phyloP scores from a whole-genome alignment of 2,797 vertebrate species.

The Tadarida brasiliensis region DNA sequence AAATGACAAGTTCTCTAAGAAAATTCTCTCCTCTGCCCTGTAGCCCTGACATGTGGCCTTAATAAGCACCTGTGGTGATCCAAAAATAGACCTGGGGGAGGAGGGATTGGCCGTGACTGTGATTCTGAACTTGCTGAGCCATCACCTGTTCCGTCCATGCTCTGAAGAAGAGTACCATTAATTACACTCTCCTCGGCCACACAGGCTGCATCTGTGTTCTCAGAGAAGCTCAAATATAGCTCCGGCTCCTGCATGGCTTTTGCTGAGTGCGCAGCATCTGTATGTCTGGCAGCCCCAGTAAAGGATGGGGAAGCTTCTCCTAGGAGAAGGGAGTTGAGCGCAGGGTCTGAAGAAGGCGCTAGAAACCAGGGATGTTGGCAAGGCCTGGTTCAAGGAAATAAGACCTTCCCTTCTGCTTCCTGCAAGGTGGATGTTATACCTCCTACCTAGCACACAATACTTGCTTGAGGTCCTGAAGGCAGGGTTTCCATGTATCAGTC shows the following conservation, averaged over 20 bases:
- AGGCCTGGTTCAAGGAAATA: neutral
- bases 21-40: conserved; percentile 76
- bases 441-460: neutral
- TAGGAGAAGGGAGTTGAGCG: neutral
- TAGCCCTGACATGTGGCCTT: conserved; percentile 80
- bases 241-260: conserved; percentile 50
- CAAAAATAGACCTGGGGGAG: conserved; percentile 86
- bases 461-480: neutral
- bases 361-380: neutral
- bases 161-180: conserved; percentile 82
- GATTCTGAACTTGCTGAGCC: conserved; percentile 87
- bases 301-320: neutral
- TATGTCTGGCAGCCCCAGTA: conserved; percentile 50
- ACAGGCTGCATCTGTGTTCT: conserved; percentile 56
- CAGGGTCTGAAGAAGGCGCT: neutral
- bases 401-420: neutral
- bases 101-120: conserved; percentile 81
- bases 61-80: conserved; percentile 82
- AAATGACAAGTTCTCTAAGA: conserved; percentile 76
- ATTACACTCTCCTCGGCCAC: conserved; percentile 79
- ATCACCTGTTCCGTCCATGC: conserved; percentile 84
- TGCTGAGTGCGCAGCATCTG: conserved; percentile 79
- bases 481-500: neutral
- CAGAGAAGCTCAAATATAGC: conserved; percentile 80
- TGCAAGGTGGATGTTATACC: neutral